Evolutionary conservation across 1,140 invertebrate genomes (phyloP).

Genomic region (Sycophaga agraensis): DNA sequence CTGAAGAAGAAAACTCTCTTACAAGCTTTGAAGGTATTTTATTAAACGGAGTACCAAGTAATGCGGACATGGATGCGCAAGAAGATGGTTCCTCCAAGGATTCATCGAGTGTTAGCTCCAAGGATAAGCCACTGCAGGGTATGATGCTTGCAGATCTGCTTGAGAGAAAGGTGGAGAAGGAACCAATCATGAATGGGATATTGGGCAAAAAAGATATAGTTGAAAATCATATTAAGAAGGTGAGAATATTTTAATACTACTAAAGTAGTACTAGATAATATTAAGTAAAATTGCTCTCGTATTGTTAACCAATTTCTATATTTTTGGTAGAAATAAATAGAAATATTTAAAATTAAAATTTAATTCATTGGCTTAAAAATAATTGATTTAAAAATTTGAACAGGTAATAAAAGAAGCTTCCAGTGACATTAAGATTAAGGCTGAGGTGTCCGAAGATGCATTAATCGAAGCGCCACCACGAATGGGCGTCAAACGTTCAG

Average conservation of each 20-base stretch:
- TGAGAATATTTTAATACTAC: constrained; percentile 4
- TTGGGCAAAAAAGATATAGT: constrained; percentile 63
- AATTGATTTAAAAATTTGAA: not conserved
- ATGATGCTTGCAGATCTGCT: constrained; percentile 70
- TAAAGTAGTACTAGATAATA: too few relatives aligned
- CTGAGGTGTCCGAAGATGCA: constrained; percentile 48
- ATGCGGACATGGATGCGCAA: constrained; percentile 59
- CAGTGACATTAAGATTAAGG: constrained; percentile 44
- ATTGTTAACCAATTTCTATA: too few relatives aligned
- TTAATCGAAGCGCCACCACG: constrained; percentile 48
- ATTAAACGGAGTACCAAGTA: constrained; percentile 62
- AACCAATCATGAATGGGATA: constrained; percentile 63
- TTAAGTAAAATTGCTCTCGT: too few relatives aligned
- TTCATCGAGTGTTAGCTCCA: constrained; percentile 48
- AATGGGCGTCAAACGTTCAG: constrained; percentile 49
- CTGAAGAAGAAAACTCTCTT: constrained; percentile 64
- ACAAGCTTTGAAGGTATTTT: constrained; percentile 67
- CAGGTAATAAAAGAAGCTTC: constrained; percentile 53
- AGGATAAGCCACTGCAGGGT: constrained; percentile 55
- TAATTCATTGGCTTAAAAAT: too few relatives aligned
- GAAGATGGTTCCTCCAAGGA: constrained; percentile 63
- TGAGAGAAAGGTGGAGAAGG: constrained; percentile 66
- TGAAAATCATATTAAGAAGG: constrained; percentile 64
- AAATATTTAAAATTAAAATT: not conserved
- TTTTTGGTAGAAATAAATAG: not conserved